Evolutionary conservation across 2,888 invertebrate species (phyloP).

Genomic region (Bombylius major): DNA sequence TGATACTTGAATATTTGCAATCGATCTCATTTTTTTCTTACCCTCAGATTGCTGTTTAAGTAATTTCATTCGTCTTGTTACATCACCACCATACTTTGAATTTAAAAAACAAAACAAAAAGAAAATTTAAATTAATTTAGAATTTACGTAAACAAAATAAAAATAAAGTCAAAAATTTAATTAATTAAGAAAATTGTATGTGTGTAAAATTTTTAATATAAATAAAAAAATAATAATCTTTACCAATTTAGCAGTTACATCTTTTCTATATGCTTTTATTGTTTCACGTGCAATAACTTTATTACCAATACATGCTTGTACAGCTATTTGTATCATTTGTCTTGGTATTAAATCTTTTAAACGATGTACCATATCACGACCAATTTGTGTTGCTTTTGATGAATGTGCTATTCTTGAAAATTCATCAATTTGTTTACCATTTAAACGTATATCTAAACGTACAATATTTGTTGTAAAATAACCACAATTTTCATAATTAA

Average conservation of each 20-base stretch:
- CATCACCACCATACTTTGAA: constrained; percentile 78
- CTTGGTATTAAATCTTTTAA: constrained; percentile 76
- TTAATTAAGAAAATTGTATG: neutral
- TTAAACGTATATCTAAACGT: constrained; percentile 60
- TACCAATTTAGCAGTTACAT: constrained; percentile 88
- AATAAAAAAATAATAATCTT: neutral
- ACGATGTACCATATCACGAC: constrained; percentile 56
- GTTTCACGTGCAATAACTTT: constrained; percentile 77
- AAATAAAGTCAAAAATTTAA: neutral
- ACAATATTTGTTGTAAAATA: constrained; percentile 66
- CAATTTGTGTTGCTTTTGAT: constrained; percentile 50
- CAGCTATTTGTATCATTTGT: constrained; percentile 76
- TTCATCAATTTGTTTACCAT: constrained; percentile 71
- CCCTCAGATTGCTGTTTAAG: constrained; percentile 83
- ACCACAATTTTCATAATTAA: constrained; percentile 83
- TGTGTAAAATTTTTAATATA: neutral
- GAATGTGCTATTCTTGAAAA: constrained; percentile 68
- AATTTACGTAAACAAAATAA: constrained; percentile 1
- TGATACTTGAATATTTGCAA: constrained; percentile 84
- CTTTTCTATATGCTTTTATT: constrained; percentile 76
- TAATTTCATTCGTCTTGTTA: constrained; percentile 78
- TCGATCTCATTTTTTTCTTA: constrained; percentile 82
- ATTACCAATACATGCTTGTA: constrained; percentile 70
- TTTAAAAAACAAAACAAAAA: constrained; percentile 21
- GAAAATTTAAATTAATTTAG: neutral